A percentile compares a stretch with the other conserved stretches of the same genome.
phyloP scores from a whole-genome alignment of 2,797 vertebrate genomes.

The Toxotes lorentzi region DNA sequence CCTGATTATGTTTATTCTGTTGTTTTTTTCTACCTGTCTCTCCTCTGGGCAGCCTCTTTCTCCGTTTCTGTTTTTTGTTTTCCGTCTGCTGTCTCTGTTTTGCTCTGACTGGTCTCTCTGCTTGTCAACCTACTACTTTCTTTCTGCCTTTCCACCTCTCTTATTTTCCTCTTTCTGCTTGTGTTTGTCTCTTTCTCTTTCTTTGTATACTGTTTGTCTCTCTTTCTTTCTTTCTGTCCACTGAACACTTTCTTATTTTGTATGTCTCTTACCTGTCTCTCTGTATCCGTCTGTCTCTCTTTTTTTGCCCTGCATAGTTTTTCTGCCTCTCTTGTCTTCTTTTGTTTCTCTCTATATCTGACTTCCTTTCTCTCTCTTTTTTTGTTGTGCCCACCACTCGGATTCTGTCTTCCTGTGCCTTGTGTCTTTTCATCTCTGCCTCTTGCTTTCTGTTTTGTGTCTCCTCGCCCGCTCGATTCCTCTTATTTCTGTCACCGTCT shows the following conservation, averaged over 20 bases:
- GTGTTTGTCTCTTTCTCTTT: not conserved
- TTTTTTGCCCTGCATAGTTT: constrained; percentile 7
- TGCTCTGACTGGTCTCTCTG: constrained; percentile 28
- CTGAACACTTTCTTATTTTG: not conserved
- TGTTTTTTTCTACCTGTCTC: not conserved
- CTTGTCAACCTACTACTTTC: constrained; percentile 13
- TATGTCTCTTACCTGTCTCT: constrained; percentile 6
- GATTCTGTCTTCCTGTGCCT: not conserved
- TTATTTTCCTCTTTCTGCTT: not conserved
- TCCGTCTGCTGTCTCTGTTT: constrained; percentile 26
- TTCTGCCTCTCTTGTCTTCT: not conserved
- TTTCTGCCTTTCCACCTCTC: constrained; percentile 6
- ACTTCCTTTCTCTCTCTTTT: constrained; percentile 4
- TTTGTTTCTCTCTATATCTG: not conserved
- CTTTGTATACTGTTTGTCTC: not conserved
- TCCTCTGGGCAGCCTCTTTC: not conserved
- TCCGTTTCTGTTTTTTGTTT: not conserved
- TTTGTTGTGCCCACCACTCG: constrained; percentile 9
- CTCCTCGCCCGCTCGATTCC: not conserved
- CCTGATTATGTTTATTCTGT: not conserved
- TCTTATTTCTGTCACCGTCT: constrained; percentile 31
- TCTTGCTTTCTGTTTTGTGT: not conserved
- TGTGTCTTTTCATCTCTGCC: constrained; percentile 3
- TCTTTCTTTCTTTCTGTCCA: not conserved
- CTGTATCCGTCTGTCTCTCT: constrained; percentile 10